Evolutionary conservation across 1,140 invertebrate species (phyloP).

Genomic region (Orchestia grillus): DNA sequence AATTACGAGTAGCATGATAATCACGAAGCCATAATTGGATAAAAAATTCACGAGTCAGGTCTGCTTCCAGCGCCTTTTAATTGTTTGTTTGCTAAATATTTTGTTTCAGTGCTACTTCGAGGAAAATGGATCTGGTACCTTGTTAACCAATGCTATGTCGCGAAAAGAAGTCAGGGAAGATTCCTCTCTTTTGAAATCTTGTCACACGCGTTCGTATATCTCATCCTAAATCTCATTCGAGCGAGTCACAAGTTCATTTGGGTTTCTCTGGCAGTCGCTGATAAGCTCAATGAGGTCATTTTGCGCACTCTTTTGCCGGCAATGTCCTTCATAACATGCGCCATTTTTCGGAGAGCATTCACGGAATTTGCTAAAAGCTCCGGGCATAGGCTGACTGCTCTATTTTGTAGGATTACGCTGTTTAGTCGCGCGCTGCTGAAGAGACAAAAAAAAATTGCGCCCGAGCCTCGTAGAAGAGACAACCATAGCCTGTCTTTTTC

Average conservation of each 20-base stretch:
- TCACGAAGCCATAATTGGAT: too few relatives aligned
- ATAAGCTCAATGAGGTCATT: conserved; percentile 43
- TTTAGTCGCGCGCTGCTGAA: background rate
- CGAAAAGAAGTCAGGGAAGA: background rate
- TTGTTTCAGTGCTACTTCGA: background rate
- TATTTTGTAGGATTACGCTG: background rate
- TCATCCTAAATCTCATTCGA: conserved; percentile 11
- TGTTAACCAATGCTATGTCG: background rate
- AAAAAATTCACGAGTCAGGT: background rate
- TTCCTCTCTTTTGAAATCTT: background rate
- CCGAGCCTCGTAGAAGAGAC: background rate
- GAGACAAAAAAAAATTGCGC: background rate
- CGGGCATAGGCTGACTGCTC: background rate
- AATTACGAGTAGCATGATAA: too few relatives aligned
- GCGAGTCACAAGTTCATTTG: conserved; percentile 25
- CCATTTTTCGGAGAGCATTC: background rate
- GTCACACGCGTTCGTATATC: background rate
- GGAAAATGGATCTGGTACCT: background rate
- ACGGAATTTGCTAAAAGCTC: conserved; percentile 1
- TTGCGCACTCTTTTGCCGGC: background rate
- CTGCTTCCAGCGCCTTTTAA: background rate
- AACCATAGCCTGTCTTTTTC: background rate
- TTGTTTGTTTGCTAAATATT: background rate
- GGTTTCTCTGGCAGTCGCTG: conserved; percentile 22
- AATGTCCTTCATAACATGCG: conserved; percentile 1